Base-by-base conservation (phyloP, 2,888 invertebrate species). In the Melanchra persicariae region DNA sequence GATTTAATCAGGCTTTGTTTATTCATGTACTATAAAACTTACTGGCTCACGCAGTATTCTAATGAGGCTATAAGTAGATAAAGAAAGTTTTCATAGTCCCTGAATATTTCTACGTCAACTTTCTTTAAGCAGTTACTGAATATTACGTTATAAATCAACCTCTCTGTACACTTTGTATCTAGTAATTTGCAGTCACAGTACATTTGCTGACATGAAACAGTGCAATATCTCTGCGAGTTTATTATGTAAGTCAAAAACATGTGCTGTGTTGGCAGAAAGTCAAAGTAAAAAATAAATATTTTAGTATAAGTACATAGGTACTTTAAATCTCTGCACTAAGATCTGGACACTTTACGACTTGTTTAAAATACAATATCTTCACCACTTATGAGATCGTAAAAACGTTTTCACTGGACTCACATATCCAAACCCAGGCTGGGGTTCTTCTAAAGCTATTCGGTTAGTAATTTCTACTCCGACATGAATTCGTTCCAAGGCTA, bases 231-330 rank as follows among this genome's bases (percentile, higher is more conserved):
- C 74, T 80, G 84, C 72, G 85, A 81, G 86, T 87, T 88, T 86
- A 81, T 74, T 68, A n/a, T n/a, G 40, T 58, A 52, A 87, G 83
- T 82, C 82, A 85, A 85, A 91, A 89, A 88, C 90, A 90, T 86
- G 87, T 88, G 91, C 81, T 87, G 84, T 75, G 89, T 91, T 94
- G 94, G 94, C 94, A 91, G 85, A 80, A 84, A 86, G 89, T 93
- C 93, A 93, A 93, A 87, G 87, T 54, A 43, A 61, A 67, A 62
- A 63, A 15, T 8, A 54, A 49, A 43, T 70, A 59, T 55, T 60
- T 70, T 54, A 40, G 34, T 49, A 9, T 24, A 58, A 30, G 12
- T 59, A 37, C 37, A 15, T 65, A 24, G 59, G n/a, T n/a, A n/a
- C n/a, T 74, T 74, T 51, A 70, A 8, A 58, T 68, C 37, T 45